Evolutionary conservation across 2,797 vertebrate genomes (phyloP), one percentile per base, ranked within the genome.

Genomic region (Pantherophis alleghaniensis): DNA sequence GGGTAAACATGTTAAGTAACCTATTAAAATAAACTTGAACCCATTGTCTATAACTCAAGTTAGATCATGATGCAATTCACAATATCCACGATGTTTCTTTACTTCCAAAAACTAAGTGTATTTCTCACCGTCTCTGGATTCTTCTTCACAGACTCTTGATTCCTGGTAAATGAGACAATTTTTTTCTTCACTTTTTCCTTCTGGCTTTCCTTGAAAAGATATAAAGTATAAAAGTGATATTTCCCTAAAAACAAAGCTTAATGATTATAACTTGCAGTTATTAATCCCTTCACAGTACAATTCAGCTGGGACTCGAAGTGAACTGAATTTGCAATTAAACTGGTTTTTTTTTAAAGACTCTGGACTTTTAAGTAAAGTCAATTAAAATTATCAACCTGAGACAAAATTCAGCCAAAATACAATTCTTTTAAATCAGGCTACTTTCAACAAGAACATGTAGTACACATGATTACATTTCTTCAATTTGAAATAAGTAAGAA

Each of bases 41-140:
- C 14, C 28, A 83, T 11, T 28, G 13, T 37, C 20, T n/a, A 63
- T 32, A 59, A 42, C 6, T n/a, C 53, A n/a, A 5, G n/a, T 53
- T 56, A 86, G 57, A 93, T 37, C 24, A 24, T 28, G 51, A 14
- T 42, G 32, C 18, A 42, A 22, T 79, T 57, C 13, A 7, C 32
- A 91, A 90, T 51, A 69, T 47, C 18, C 6, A 51, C 57, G 0
- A 26, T 37, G 28, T 63, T 51, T 74, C 18, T 57, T 24, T 10
- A 32, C 22, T 74, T 69, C 37, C 7, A 83, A 0, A 24, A 4
- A 0, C 69, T 56, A 91, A 6, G 24, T 0, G 26, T 79, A 91
- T 2, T 89, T 86, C 2, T 97, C 97, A 98, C 98, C 97, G 96
- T 96, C 96, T 95, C 92, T 94, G 20, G 93, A n/a, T 10, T 93